Percentiles rank a stretch among this genome's conserved stretches.
Conservation (phyloP, 1,140 invertebrate genomes). For the Drosophila hydei region DNA sequence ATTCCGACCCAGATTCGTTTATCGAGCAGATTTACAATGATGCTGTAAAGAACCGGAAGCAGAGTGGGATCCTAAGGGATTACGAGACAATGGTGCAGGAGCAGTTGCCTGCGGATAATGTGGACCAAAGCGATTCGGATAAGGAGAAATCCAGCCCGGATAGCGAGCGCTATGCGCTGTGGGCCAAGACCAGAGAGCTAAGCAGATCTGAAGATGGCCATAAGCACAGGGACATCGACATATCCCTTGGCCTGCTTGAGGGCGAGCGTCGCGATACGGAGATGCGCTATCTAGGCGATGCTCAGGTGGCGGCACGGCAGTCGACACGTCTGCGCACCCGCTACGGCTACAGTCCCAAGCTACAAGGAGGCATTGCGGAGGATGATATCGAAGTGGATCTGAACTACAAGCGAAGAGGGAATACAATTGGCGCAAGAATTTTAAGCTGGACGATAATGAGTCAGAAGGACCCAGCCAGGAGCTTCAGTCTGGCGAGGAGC, state of each 20-base stretch:
- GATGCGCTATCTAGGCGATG: conserved; percentile 75
- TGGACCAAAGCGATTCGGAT: conserved; percentile 56
- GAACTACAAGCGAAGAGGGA: conserved; percentile 74
- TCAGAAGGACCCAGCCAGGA: background rate
- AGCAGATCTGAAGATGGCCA: conserved; percentile 38
- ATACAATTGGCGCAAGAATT: conserved; percentile 83
- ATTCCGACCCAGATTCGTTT: conserved; percentile 74
- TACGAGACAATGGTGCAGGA: conserved; percentile 76
- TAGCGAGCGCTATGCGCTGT: conserved; percentile 64
- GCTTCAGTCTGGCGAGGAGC: conserved; percentile 1
- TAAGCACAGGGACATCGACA: conserved; percentile 47
- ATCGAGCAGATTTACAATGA: conserved; percentile 83
- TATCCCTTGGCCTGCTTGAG: conserved; percentile 57
- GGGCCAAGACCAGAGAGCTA: conserved; percentile 65
- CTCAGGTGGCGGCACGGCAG: conserved; percentile 62
- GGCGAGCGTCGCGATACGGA: conserved; percentile 62
- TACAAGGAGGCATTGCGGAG: conserved; percentile 50
- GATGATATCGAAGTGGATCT: conserved; percentile 77
- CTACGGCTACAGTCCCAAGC: conserved; percentile 71
- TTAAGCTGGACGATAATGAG: conserved; percentile 67
- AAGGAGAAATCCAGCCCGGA: conserved; percentile 67
- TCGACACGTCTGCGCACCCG: conserved; percentile 70
- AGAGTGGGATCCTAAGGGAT: conserved; percentile 74
- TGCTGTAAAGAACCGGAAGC: conserved; percentile 75
- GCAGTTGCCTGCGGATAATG: conserved; percentile 55